Conservation (phyloP, 1,140 invertebrate species). For the Drosophila albomicans region DNA sequence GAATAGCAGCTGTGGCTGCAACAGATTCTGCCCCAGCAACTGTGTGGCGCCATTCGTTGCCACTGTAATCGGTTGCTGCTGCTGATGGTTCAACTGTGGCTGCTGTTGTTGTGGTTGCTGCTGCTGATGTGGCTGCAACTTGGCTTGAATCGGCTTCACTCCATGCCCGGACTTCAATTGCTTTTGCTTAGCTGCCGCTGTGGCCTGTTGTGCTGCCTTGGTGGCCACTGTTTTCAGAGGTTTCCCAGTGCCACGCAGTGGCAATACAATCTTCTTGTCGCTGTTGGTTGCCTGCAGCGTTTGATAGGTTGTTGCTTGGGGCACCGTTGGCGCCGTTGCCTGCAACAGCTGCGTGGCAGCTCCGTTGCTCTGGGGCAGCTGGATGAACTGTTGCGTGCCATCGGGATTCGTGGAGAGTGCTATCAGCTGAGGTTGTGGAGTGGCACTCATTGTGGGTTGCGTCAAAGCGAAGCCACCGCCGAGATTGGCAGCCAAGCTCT, state of each 20-base stretch:
- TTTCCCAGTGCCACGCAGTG: conserved; percentile 55
- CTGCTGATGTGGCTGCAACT: conserved; percentile 60
- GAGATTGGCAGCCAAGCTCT: conserved; percentile 73
- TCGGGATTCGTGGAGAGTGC: conserved; percentile 77
- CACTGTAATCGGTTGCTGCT: conserved; percentile 53
- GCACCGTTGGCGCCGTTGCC: conserved; percentile 31
- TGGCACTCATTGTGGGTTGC: conserved; percentile 46
- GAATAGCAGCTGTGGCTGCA: conserved; percentile 74
- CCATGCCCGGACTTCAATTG: conserved; percentile 64
- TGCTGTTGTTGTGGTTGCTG: conserved; percentile 52
- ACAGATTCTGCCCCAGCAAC: conserved; percentile 72
- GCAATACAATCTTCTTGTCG: conserved; percentile 79
- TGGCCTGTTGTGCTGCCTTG: conserved; percentile 72
- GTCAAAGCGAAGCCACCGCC: conserved; percentile 71
- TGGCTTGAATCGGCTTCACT: conserved; percentile 79
- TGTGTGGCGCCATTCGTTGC: conserved; percentile 43
- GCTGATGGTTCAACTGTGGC: conserved; percentile 46
- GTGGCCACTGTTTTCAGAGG: conserved; percentile 73
- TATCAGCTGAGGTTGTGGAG: conserved; percentile 69
- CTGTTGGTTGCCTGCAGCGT: conserved; percentile 75
- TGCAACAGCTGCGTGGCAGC: conserved; percentile 38
- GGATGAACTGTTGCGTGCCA: conserved; percentile 80
- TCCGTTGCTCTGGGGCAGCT: conserved; percentile 62
- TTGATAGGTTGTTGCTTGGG: conserved; percentile 61
- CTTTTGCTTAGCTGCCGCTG: conserved; percentile 70